These are phyloP conservation scores for Taenaris catops DNA, from an alignment of 2,888 invertebrate genomes.

Conservation along the genomic window DNA sequence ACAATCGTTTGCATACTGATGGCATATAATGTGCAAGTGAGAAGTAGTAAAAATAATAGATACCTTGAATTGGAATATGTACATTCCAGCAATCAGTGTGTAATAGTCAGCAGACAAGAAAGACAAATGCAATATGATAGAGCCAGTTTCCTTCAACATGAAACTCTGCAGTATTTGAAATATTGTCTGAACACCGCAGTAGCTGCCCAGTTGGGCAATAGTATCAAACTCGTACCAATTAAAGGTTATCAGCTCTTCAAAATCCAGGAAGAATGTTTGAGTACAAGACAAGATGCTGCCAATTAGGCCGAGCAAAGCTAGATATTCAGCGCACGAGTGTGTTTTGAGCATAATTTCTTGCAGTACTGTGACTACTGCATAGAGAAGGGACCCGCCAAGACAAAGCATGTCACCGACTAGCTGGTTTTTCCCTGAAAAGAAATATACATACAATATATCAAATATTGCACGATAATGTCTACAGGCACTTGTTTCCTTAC, in stretches of 20 bases:
- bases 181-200: slow-evolving; percentile 86
- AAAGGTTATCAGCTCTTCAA: slow-evolving; percentile 82
- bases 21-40: no score
- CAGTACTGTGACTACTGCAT: slow-evolving; percentile 88
- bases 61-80: slow-evolving; percentile 90
- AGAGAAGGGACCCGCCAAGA: slow-evolving; percentile 87
- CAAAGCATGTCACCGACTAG: slow-evolving; percentile 91
- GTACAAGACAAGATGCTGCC: slow-evolving; percentile 88
- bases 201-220: slow-evolving; percentile 78
- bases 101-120: slow-evolving; percentile 92
- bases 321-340: slow-evolving; percentile 87
- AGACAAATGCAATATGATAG: slow-evolving; percentile 90
- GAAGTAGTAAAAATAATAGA: background rate
- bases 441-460: background rate
- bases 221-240: slow-evolving; percentile 85
- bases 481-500: no score
- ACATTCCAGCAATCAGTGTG: slow-evolving; percentile 88
- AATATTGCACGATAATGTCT: no score
- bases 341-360: slow-evolving; percentile 91
- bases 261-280: slow-evolving; percentile 89
- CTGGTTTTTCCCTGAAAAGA: slow-evolving; percentile 84
- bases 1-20: no score
- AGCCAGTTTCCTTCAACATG: slow-evolving; percentile 87
- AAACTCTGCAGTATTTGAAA: slow-evolving; percentile 88
- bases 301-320: slow-evolving; percentile 90